phyloP scores from a whole-genome alignment of 2,113 vertebrate genomes.

The Glareola pratincola region DNA sequence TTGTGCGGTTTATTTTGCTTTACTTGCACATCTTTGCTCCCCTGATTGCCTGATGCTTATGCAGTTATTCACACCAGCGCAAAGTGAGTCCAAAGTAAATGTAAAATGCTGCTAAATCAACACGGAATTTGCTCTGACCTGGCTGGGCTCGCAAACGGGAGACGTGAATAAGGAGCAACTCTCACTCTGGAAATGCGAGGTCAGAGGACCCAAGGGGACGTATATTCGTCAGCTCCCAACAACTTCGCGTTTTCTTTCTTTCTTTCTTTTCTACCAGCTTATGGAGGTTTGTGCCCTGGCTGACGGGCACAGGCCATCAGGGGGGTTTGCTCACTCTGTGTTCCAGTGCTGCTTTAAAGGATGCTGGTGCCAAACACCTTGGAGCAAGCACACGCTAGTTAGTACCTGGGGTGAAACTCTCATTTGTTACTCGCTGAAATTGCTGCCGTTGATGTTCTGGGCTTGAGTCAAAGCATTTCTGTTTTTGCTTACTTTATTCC shows the following conservation, averaged over 20 bases:
- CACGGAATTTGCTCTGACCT: not conserved
- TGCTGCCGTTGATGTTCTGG: not conserved
- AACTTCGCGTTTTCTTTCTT: not conserved
- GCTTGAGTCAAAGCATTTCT: not conserved
- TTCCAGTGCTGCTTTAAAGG: not conserved
- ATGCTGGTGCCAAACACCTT: not conserved
- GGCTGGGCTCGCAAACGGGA: not conserved
- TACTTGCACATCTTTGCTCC: conserved; percentile 17
- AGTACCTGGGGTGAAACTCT: not conserved
- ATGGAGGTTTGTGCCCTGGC: not conserved
- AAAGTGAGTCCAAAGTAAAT: conserved; percentile 41
- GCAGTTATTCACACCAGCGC: conserved; percentile 22
- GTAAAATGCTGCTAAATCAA: conserved; percentile 34
- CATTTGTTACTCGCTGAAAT: not conserved
- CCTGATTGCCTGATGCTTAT: not conserved
- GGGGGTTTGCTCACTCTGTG: fast-evolving
- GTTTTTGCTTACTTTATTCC: not conserved
- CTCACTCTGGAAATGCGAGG: not conserved
- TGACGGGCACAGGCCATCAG: fast-evolving
- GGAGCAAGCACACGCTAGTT: fast-evolving
- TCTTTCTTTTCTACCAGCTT: not conserved
- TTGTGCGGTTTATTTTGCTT: not conserved
- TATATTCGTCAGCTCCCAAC: not conserved
- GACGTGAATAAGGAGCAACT: not conserved
- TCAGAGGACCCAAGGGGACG: not conserved